phyloP scores from a whole-genome alignment of 2,888 invertebrate genomes.

The Boloria selene region DNA sequence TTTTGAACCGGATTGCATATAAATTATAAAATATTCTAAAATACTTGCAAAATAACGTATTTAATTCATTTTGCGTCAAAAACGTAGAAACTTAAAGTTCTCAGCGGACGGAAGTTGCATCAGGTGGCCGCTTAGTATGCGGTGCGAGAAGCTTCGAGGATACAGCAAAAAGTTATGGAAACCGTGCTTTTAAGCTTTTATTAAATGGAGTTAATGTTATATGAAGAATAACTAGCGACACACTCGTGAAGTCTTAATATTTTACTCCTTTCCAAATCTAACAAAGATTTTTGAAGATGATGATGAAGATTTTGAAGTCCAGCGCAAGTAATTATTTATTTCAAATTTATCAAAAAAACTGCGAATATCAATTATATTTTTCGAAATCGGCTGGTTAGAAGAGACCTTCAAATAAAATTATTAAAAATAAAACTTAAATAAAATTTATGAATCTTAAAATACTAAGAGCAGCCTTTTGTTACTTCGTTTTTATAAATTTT shows the following conservation, averaged over 20 bases:
- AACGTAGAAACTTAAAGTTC: constrained; percentile 32
- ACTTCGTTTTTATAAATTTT: too few relatives aligned
- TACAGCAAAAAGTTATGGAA: constrained; percentile 38
- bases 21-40: not conserved
- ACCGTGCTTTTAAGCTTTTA: constrained; percentile 30
- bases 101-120: constrained; percentile 61
- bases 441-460: too few relatives aligned
- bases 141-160: constrained; percentile 28
- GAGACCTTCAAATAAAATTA: too few relatives aligned
- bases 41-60: not conserved
- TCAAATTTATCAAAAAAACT: too few relatives aligned
- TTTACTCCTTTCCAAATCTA: not conserved
- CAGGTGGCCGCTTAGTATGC: constrained; percentile 66
- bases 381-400: too few relatives aligned
- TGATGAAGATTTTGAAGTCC: too few relatives aligned
- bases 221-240: not conserved
- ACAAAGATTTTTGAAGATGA: too few relatives aligned
- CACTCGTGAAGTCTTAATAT: not conserved
- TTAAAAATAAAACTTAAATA: too few relatives aligned
- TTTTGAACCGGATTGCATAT: too few relatives aligned
- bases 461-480: too few relatives aligned
- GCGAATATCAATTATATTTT: too few relatives aligned
- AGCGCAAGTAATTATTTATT: too few relatives aligned
- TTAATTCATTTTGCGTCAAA: constrained; percentile 23
- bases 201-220: constrained; percentile 15